Evolutionary conservation across 1,140 invertebrate genomes (phyloP).

Genomic region (Aphis gossypii): DNA sequence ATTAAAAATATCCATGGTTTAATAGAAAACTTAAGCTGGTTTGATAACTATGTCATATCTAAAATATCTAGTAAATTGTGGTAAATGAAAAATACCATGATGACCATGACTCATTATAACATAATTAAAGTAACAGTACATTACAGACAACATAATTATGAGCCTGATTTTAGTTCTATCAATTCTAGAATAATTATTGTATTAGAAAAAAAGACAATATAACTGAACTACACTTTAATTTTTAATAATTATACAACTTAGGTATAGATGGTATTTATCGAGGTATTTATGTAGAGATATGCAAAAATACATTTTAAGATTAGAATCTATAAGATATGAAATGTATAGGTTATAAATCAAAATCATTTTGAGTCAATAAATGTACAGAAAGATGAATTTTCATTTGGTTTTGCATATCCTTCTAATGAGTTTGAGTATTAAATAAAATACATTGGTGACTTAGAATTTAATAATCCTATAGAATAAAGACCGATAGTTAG

Average conservation of each 20-base stretch:
- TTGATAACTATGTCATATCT: background rate
- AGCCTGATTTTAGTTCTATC: no score
- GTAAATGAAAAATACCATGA: no score
- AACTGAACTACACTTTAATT: no score
- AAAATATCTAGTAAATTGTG: background rate
- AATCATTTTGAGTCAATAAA: background rate
- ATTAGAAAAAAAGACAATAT: no score
- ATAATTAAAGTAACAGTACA: no score
- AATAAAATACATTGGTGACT: no score
- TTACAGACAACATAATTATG: no score
- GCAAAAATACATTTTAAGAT: background rate
- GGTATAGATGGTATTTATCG: background rate
- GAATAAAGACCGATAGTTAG: no score
- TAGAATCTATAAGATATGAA: background rate
- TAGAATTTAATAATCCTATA: no score
- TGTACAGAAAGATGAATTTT: background rate
- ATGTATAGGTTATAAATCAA: no score
- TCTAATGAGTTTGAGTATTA: background rate
- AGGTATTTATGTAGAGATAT: background rate
- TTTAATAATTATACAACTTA: background rate
- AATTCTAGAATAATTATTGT: no score
- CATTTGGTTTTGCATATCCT: background rate
- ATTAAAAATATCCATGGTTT: background rate
- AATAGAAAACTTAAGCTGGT: background rate
- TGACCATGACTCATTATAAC: no score